phyloP scores from a whole-genome alignment of 2,888 invertebrate species.

The Drosophila falleni region DNA sequence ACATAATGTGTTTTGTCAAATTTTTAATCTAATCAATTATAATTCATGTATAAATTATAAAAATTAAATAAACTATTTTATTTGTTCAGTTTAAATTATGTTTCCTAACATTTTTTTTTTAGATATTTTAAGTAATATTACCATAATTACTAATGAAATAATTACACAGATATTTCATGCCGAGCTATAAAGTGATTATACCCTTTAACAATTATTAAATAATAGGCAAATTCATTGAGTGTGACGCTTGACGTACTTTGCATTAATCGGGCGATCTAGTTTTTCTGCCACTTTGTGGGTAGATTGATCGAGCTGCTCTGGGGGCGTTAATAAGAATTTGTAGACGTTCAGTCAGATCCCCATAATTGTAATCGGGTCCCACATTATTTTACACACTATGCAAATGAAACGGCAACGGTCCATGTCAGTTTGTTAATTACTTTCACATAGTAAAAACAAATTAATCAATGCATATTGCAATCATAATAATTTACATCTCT shows the following conservation, averaged over 20 bases:
- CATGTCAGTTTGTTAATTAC: slow-evolving; percentile 60
- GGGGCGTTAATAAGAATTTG: slow-evolving; percentile 10
- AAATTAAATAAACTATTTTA: too few relatives aligned
- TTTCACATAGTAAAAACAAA: slow-evolving; percentile 54
- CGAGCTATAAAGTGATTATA: not conserved
- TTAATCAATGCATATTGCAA: slow-evolving; percentile 46
- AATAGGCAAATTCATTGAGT: slow-evolving; percentile 1
- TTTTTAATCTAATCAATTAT: too few relatives aligned
- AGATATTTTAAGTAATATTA: not conserved
- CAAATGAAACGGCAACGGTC: slow-evolving; percentile 59
- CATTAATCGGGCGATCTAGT: slow-evolving; percentile 35
- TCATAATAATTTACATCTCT: slow-evolving; percentile 42
- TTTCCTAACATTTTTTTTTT: not conserved
- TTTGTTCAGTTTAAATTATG: not conserved
- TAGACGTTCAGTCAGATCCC: not conserved
- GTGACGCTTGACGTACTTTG: slow-evolving; percentile 38
- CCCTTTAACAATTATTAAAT: not conserved
- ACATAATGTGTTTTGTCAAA: too few relatives aligned
- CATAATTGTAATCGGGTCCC: not conserved
- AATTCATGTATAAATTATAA: too few relatives aligned
- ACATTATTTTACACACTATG: slow-evolving; percentile 41
- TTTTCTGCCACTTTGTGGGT: slow-evolving; percentile 27
- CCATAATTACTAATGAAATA: not conserved
- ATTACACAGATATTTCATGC: not conserved
- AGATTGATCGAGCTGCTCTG: slow-evolving; percentile 25